Percentiles rank a stretch among this genome's conserved stretches.
Conservation (phyloP, 2,888 invertebrate genomes). For the Masnerella sp. region DNA sequence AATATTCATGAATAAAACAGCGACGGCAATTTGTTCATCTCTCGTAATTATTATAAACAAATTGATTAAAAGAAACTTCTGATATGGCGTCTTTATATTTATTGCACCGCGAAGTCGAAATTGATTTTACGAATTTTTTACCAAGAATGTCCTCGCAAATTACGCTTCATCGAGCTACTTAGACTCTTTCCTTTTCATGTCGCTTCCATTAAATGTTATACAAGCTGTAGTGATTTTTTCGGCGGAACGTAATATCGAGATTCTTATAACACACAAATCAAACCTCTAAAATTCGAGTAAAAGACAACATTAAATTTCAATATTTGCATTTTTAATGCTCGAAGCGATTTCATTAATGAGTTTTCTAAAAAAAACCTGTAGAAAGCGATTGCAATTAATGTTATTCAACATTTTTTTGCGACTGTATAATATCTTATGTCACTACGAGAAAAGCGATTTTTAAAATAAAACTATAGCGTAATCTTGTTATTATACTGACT, state of each 20-base stretch:
- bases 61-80: slow-evolving; percentile 12
- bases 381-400: no score
- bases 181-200: slow-evolving; percentile 27
- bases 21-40: no score
- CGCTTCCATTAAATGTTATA: slow-evolving; percentile 14
- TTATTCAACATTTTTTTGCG: no score
- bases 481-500: no score
- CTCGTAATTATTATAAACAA: slow-evolving; percentile 35
- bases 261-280: neutral
- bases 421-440: no score
- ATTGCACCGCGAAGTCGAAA: neutral
- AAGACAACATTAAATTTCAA: no score
- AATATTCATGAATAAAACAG: slow-evolving; percentile 46
- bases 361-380: no score
- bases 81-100: neutral
- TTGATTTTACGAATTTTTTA: slow-evolving; percentile 11
- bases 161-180: slow-evolving; percentile 13
- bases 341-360: no score
- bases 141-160: slow-evolving; percentile 11
- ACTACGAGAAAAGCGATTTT: no score
- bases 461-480: no score
- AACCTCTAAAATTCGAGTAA: no score
- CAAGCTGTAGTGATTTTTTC: slow-evolving; percentile 15
- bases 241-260: neutral
- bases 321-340: no score